A percentile compares a stretch with the other conserved stretches of the same genome.
Evolutionary conservation across 92 coral and sea anemone genomes (phyloP).

Genomic region (Bergia sp.): DNA sequence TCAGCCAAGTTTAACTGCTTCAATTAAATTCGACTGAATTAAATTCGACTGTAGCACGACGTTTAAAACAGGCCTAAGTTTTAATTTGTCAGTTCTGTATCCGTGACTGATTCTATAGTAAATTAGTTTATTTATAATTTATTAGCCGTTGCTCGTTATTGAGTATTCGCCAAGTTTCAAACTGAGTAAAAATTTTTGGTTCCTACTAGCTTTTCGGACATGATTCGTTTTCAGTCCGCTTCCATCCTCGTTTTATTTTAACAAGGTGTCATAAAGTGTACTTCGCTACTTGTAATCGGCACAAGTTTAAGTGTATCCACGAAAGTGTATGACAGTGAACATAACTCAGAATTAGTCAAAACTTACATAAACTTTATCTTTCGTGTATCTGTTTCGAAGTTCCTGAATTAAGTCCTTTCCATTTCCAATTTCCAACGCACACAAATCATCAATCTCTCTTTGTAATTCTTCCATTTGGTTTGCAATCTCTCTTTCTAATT

Average conservation of each 20-base stretch:
- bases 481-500: background rate
- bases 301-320: background rate
- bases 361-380: conserved; percentile 13
- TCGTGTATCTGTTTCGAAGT: conserved; percentile 25
- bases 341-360: background rate
- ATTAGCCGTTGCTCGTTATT: no score
- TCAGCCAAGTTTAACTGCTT: no score
- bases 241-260: background rate
- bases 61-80: no score
- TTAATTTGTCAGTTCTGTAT: no score
- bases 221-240: no score
- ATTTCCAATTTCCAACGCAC: background rate
- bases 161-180: no score
- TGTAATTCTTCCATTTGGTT: background rate
- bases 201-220: no score
- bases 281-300: background rate
- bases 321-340: background rate
- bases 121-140: no score
- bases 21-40: no score
- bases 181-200: no score
- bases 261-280: background rate
- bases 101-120: no score
- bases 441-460: background rate
- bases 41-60: no score
- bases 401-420: conserved; percentile 6